Conservation (phyloP, 2,888 invertebrate species). For the Corbicula japonica region DNA sequence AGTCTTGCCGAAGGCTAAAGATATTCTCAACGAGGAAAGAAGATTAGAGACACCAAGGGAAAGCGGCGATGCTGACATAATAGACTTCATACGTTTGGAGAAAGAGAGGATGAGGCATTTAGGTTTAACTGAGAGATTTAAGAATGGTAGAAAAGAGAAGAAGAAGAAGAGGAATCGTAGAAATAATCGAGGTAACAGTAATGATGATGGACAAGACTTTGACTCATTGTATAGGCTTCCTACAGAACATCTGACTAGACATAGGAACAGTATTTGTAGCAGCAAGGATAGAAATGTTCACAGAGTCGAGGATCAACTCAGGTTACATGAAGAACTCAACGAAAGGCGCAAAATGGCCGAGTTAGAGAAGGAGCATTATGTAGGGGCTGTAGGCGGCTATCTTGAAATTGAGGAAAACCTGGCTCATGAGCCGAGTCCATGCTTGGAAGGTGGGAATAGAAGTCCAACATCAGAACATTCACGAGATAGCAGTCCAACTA, state of each 20-base stretch:
- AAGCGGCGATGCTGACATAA: slow-evolving; percentile 42
- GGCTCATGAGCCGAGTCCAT: slow-evolving; percentile 17
- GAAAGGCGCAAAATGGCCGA: slow-evolving; percentile 68
- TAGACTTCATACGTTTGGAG: slow-evolving; percentile 59
- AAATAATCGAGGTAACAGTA: slow-evolving; percentile 63
- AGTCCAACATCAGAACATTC: slow-evolving; percentile 64
- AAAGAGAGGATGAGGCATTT: slow-evolving; percentile 55
- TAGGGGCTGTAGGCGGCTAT: slow-evolving; percentile 70
- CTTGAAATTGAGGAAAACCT: slow-evolving; percentile 53
- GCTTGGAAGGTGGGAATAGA: slow-evolving; percentile 39
- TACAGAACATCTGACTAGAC: slow-evolving; percentile 76
- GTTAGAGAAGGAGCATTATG: slow-evolving; percentile 67
- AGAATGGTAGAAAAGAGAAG: slow-evolving; percentile 63
- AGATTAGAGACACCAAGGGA: slow-evolving; percentile 64
- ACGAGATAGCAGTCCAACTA: slow-evolving; percentile 67
- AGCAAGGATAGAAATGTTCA: slow-evolving; percentile 52
- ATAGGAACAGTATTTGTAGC: slow-evolving; percentile 57
- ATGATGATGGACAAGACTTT: slow-evolving; percentile 73
- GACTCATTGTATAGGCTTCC: slow-evolving; percentile 79
- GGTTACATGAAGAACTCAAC: slow-evolving; percentile 69
- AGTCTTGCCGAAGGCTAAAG: slow-evolving; percentile 65
- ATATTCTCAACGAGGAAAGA: slow-evolving; percentile 67
- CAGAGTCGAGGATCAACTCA: slow-evolving; percentile 65
- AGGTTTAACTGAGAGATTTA: slow-evolving; percentile 46
- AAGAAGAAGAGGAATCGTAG: slow-evolving; percentile 68